phyloP scores from a whole-genome alignment of 2,797 vertebrate genomes.

The Diglossa cyanea region DNA sequence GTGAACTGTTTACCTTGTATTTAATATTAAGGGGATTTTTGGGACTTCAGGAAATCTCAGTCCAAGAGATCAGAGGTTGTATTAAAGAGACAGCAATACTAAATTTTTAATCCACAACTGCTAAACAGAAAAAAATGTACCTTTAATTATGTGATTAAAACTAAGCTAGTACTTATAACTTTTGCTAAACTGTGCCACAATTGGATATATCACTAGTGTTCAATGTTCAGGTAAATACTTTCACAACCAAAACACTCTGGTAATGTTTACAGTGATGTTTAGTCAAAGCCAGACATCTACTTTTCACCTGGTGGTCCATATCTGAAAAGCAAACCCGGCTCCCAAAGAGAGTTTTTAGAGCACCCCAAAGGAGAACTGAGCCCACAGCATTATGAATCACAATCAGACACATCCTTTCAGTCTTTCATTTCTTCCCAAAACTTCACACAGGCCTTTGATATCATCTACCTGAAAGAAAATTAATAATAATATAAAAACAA shows the following conservation, averaged over 20 bases:
- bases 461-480: background rate
- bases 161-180: background rate
- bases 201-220: background rate
- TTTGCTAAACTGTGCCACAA: background rate
- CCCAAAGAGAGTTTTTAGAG: background rate
- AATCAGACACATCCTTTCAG: background rate
- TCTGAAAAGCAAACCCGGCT: background rate
- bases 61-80: background rate
- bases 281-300: background rate
- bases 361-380: background rate
- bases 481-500: background rate
- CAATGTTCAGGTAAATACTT: background rate
- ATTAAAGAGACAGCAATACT: background rate
- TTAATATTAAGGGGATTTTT: background rate
- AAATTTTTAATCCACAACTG: background rate
- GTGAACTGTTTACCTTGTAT: background rate
- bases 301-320: background rate
- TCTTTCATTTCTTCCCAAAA: background rate
- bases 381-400: rapidly evolving
- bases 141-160: background rate
- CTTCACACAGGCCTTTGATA: background rate
- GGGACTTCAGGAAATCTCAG: background rate
- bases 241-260: background rate
- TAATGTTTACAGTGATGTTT: background rate
- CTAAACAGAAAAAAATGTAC: background rate